Evolutionary conservation across 2,113 vertebrate genomes (phyloP).

Genomic region (Pagrus major): DNA sequence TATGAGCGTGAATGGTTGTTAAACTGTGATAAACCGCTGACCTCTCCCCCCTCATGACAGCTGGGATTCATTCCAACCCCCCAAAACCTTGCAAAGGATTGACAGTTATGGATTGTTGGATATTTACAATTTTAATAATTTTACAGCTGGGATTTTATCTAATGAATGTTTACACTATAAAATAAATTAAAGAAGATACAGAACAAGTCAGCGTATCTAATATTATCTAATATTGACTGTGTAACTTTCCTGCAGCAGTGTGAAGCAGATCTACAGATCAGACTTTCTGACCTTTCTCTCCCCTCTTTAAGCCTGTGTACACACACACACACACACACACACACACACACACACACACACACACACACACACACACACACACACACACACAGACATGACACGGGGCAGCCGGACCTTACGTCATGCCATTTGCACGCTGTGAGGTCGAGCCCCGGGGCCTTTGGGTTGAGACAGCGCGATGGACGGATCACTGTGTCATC

Average conservation of each 20-base stretch:
- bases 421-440: conserved; percentile 63
- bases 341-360: not conserved
- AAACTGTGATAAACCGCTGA: too few relatives aligned
- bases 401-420: conserved; percentile 47
- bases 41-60: too few relatives aligned
- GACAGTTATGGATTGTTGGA: too few relatives aligned
- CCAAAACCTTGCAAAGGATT: too few relatives aligned
- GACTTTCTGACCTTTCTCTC: conserved; percentile 28
- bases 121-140: not conserved
- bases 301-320: conserved; percentile 1
- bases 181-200: not conserved
- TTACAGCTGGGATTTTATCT: not conserved
- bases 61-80: too few relatives aligned
- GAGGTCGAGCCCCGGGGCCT: conserved; percentile 43
- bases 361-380: not conserved
- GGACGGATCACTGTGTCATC: conserved; percentile 71
- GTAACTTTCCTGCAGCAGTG: not conserved
- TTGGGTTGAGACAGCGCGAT: conserved; percentile 43
- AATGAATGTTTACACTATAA: not conserved
- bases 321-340: not conserved
- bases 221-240: too few relatives aligned
- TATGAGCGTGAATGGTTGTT: too few relatives aligned
- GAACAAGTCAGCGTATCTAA: too few relatives aligned
- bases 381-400: conserved; percentile 10
- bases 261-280: not conserved